Evolutionary conservation across 2,888 invertebrate genomes (phyloP).

Genomic region (Tetragonisca angustula): DNA sequence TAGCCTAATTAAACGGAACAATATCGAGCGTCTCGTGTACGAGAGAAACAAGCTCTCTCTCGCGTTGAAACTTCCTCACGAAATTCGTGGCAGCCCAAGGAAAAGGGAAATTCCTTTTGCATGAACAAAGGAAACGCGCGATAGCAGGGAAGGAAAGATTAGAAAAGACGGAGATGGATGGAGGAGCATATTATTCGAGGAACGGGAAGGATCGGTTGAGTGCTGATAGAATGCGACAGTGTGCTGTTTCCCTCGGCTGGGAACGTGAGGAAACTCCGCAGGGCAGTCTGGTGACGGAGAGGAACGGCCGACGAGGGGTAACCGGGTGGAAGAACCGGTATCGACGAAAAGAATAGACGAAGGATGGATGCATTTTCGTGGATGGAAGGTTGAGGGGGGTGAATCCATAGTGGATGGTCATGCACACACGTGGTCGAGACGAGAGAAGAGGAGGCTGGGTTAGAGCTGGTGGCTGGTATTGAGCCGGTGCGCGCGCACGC

Average conservation of each 20-base stretch:
- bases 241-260: slow-evolving; percentile 19
- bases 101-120: background rate
- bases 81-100: slow-evolving; percentile 11
- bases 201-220: slow-evolving; percentile 15
- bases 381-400: slow-evolving; percentile 34
- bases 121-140: background rate
- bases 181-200: slow-evolving; percentile 26
- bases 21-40: background rate
- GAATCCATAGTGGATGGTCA: slow-evolving; percentile 1
- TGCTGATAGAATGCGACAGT: slow-evolving; percentile 20
- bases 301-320: slow-evolving; percentile 4
- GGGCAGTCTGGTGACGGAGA: slow-evolving; percentile 16
- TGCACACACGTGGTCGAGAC: slow-evolving; percentile 56
- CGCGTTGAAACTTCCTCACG: slow-evolving; percentile 42
- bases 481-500: slow-evolving; percentile 79
- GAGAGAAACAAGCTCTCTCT: background rate
- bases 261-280: slow-evolving; percentile 65
- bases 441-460: slow-evolving; percentile 63
- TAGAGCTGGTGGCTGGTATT: slow-evolving; percentile 65
- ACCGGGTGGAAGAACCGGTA: slow-evolving; percentile 42
- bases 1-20: background rate
- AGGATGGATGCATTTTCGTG: slow-evolving; percentile 74
- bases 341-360: slow-evolving; percentile 65
- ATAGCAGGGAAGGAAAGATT: background rate
- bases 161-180: background rate